Base-by-base conservation (phyloP, 2,113 vertebrate species). In the Upupa epops region DNA sequence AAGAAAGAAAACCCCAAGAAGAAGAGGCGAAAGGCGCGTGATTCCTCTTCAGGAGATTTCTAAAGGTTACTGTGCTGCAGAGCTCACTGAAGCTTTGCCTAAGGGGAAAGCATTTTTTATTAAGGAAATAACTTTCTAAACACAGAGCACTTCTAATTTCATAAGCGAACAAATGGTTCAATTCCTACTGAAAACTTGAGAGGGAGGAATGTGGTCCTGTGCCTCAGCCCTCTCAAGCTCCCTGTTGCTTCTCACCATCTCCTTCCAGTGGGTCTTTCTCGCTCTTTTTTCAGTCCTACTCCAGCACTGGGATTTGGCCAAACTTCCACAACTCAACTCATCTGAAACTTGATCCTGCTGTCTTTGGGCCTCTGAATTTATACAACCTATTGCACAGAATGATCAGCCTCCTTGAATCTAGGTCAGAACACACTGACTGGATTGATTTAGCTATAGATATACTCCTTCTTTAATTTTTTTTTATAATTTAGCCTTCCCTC, bases 371-470 rank as follows among this genome's bases (percentile, higher is more conserved):
- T 88, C 93, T 82, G 82, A 92, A 96, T 96, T 96, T 93, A 92
- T 88, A 93, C 87, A 88, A 83, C 94, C 81, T 63, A 93, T 86
- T 89, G 79, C 86, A 83, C 28, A 55, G 86, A 90, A 89, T n/a
- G 95, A 94, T 89, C 77, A 83, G 89, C 75, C 79, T 49, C 84
- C 91, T 73, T 22, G 68, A 96, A 96, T 96, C 93, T 96, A 96
- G 95, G 95, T 97, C 96, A 96, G 94, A 95, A 94, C 69, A 86
- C 69, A 90, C 29, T 21, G 77, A 87, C 96, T 90, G 92, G 78
- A 92, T 85, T 92, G 95, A 96, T 96, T 96, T 95, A 96, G 88
- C 71, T 66, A 76, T 37, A 84, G 91, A 86, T 89, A 89, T 40
- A 17, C 74, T 89, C 63, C 6, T 89, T 55, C 63, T 54, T 52